These are phyloP conservation scores for Anguilla marmorata DNA, from an alignment of 2,797 vertebrate species.

Conservation along the genomic window DNA sequence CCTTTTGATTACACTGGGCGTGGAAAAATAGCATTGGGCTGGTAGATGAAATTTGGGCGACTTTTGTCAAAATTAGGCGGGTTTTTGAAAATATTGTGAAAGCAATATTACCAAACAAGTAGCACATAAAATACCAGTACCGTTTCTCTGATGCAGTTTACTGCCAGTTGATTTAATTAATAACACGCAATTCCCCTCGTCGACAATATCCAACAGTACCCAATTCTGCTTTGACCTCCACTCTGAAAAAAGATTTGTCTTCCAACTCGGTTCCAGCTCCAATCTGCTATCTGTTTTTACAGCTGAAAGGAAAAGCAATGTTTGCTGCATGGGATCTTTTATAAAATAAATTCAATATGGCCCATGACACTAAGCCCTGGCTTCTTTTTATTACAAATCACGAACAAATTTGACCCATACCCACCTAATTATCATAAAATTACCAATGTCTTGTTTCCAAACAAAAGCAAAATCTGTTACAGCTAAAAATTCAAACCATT, in stretches of 20 bases:
- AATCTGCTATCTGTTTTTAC: constrained; percentile 59
- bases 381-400: constrained; percentile 42
- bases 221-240: constrained; percentile 46
- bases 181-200: no score
- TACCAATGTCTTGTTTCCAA: constrained; percentile 40
- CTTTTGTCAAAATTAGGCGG: no score
- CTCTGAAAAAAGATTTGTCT: constrained; percentile 49
- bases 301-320: constrained; percentile 52
- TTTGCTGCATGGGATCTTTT: constrained; percentile 45
- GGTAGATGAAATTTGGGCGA: no score
- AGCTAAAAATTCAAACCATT: constrained; percentile 45
- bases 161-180: no score
- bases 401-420: constrained; percentile 50
- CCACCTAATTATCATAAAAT: constrained; percentile 48
- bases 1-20: no score
- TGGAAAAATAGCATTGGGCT: no score
- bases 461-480: constrained; percentile 36
- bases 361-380: constrained; percentile 32
- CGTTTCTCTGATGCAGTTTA: no score
- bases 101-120: no score
- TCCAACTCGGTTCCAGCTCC: constrained; percentile 40
- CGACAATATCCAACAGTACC: background rate
- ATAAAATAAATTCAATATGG: constrained; percentile 53
- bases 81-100: no score
- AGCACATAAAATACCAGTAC: no score